Evolutionary conservation across 2,797 vertebrate genomes (phyloP), one percentile per base, ranked within the genome.

Genomic region (Peromyscus nudipes): DNA sequence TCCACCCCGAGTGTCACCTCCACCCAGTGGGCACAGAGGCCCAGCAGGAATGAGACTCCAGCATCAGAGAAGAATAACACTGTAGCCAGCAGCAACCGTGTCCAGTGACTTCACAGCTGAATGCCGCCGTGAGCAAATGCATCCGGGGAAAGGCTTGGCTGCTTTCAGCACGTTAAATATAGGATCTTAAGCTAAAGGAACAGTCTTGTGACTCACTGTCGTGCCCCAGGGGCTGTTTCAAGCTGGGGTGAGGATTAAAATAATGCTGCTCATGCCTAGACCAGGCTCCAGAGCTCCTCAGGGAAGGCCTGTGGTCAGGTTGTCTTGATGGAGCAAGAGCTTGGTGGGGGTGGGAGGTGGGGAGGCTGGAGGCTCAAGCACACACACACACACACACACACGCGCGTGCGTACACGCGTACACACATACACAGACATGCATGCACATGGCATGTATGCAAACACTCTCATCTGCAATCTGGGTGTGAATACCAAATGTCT

Each of bases 61-160:
- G 69, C 69, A 12, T 73, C 27, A 43, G 62, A 49, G 64, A 64
- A 90, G n/a, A 37, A 21, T 0, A 40, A 21, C 4, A 37, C 46
- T 25, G 8, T 29, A 46, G 37, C 11, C 46, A 27, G 12, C 60
- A 77, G 23, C 16, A 3, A 64, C 60, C 13, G 1, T 11, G 25
- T 25, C 11, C 23, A 6, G 2, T 57, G 46, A 40, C 60, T 6
- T 21, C 1, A 27, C 8, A 31, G 57, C 0, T 6, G 13, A 80
- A 25, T n/a, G n/a, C n/a, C 0, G 16, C 8, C 10, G 5, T 25
- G 23, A 37, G 37, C 0, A 34, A 43, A 8, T 2, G 2, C 5
- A 2, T n/a, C 21, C 25, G 46, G 23, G 13, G 21, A 19, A 40
- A 55, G 2, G 31, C 4, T 8, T 23, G 9, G 1, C 37, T 55